A percentile compares a stretch with the other conserved stretches of the same genome.
Conservation (phyloP, 2,113 vertebrate species). For the Pomatorhinus ruficollis region DNA sequence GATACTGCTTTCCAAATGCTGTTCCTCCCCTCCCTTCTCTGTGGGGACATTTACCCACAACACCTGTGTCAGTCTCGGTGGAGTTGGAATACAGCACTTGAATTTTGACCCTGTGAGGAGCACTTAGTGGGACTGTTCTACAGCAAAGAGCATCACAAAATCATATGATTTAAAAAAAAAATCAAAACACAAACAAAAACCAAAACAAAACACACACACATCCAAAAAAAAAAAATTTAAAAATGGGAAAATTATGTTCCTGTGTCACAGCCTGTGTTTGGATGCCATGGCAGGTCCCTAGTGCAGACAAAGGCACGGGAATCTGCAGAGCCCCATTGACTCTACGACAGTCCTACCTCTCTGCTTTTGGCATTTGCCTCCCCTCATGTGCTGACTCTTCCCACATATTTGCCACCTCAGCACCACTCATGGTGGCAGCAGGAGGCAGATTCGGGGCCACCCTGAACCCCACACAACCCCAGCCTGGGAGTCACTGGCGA, state of each 20-base stretch:
- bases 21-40: neutral
- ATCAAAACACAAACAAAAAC: too few species aligned
- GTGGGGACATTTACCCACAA: fast-evolving
- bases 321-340: fast-evolving
- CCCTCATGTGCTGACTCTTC: neutral
- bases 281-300: fast-evolving
- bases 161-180: fast-evolving
- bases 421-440: fast-evolving
- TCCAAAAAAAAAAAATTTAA: neutral
- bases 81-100: too few species aligned
- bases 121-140: neutral
- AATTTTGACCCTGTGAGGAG: fast-evolving
- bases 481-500: too few species aligned
- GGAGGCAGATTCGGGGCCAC: neutral
- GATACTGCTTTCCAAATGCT: neutral
- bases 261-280: neutral
- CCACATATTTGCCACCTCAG: neutral
- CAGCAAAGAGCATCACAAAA: neutral
- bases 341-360: fast-evolving
- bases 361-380: too few species aligned
- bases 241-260: neutral
- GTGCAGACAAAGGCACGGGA: fast-evolving
- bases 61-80: fast-evolving
- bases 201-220: neutral
- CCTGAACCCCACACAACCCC: too few species aligned